phyloP scores from a whole-genome alignment of 2,888 invertebrate species.

The Rhamnusium bicolor region DNA sequence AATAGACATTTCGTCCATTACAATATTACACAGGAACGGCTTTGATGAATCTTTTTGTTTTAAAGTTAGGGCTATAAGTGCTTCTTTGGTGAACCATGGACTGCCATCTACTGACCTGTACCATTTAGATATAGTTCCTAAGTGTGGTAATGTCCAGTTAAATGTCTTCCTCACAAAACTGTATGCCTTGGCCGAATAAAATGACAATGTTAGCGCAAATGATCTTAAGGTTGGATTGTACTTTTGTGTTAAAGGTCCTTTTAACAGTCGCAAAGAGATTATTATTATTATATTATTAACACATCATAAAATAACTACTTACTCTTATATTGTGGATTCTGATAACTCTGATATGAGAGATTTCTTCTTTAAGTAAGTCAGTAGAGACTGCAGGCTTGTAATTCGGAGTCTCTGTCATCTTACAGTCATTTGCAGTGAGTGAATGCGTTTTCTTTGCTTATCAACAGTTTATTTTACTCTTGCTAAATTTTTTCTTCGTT shows the following conservation, averaged over 20 bases:
- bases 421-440: constrained; percentile 15
- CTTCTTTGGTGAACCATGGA: constrained; percentile 39
- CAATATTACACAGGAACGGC: constrained; percentile 15
- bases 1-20: constrained; percentile 36
- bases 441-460: constrained; percentile 22
- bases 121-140: constrained; percentile 41
- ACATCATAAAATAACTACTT: background rate
- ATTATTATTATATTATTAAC: background rate
- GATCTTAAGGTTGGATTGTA: constrained; percentile 36
- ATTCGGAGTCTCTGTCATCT: constrained; percentile 19
- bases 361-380: background rate
- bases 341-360: background rate
- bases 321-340: background rate
- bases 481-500: constrained; percentile 24
- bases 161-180: constrained; percentile 39
- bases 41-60: background rate
- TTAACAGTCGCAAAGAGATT: constrained; percentile 22
- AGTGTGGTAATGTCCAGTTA: constrained; percentile 37
- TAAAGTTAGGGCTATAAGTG: constrained; percentile 24
- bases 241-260: constrained; percentile 35
- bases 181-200: constrained; percentile 45
- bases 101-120: constrained; percentile 37
- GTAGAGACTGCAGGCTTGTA: background rate
- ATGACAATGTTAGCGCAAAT: constrained; percentile 43
- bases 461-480: constrained; percentile 17